These are phyloP conservation scores for Mus spicilegus DNA, from an alignment of 2,113 vertebrate genomes.

Conservation along the genomic window DNA sequence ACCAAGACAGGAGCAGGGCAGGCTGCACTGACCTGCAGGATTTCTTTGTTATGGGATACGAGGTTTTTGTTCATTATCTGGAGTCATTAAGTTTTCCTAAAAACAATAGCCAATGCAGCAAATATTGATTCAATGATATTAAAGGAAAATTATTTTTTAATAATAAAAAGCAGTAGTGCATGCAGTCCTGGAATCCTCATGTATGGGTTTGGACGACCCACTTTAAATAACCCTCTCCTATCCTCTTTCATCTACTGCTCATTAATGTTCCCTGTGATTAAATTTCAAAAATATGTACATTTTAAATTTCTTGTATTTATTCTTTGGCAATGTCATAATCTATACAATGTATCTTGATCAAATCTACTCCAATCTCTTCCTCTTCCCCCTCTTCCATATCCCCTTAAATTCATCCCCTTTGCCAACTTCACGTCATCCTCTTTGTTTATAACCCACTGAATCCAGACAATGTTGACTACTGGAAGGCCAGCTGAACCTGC, in stretches of 20 bases:
- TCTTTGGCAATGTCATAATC: background rate
- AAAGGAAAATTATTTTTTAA: background rate
- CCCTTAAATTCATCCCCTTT: background rate
- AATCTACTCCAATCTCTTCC: background rate
- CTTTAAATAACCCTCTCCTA: background rate
- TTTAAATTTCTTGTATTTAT: background rate
- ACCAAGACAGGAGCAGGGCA: background rate
- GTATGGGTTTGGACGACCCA: background rate
- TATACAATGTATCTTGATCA: background rate
- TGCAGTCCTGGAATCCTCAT: background rate
- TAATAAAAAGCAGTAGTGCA: background rate
- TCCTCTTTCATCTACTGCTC: background rate
- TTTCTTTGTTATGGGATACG: background rate
- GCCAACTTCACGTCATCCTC: background rate
- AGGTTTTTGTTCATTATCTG: background rate
- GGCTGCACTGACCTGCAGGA: background rate
- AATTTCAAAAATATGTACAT: background rate
- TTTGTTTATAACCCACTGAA: background rate
- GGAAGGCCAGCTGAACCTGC: background rate
- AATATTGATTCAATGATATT: background rate
- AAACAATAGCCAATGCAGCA: slow-evolving; percentile 4
- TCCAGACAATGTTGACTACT: background rate
- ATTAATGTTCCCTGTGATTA: background rate
- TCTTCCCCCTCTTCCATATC: background rate
- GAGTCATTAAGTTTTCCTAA: background rate